A percentile compares a stretch with the other conserved stretches of the same genome.
phyloP scores from a whole-genome alignment of 2,888 invertebrate species.

The Nomada goodeniana region DNA sequence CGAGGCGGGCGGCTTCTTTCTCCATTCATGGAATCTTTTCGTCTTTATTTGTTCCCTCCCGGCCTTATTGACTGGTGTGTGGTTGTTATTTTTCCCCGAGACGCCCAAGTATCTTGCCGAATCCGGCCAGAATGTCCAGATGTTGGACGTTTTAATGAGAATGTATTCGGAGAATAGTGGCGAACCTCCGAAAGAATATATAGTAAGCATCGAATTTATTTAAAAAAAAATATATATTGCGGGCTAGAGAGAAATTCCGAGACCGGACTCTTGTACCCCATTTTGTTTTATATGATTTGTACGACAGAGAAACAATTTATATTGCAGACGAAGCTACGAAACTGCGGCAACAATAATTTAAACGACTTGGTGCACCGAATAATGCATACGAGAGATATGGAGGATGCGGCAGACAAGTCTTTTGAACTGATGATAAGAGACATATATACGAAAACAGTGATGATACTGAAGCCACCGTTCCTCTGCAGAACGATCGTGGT shows the following conservation, averaged over 20 bases:
- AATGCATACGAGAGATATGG: conserved; percentile 38
- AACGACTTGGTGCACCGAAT: conserved; percentile 57
- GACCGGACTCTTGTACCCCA: no score
- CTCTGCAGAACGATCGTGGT: conserved; percentile 90
- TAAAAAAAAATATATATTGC: no score
- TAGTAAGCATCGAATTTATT: conserved; percentile 68
- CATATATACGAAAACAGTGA: conserved; percentile 87
- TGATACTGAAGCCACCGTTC: conserved; percentile 89
- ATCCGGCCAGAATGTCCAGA: conserved; percentile 90
- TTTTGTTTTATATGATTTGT: no score
- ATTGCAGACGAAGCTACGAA: conserved; percentile 66
- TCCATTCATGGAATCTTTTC: conserved; percentile 92
- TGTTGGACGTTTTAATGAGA: conserved; percentile 88
- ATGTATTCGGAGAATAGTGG: conserved; percentile 91
- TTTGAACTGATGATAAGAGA: conserved; percentile 78
- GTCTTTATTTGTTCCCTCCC: conserved; percentile 90
- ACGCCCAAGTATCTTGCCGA: conserved; percentile 93
- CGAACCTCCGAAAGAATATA: conserved; percentile 74
- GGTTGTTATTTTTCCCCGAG: conserved; percentile 90
- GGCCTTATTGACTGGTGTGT: conserved; percentile 87
- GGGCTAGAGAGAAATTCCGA: background rate
- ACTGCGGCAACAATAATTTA: conserved; percentile 59
- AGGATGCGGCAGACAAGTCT: conserved; percentile 81
- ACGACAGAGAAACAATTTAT: no score
- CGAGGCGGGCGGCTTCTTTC: conserved; percentile 86